These are phyloP conservation scores for Bothrops jararaca DNA, from an alignment of 2,113 vertebrate genomes.

Conservation along the genomic window DNA sequence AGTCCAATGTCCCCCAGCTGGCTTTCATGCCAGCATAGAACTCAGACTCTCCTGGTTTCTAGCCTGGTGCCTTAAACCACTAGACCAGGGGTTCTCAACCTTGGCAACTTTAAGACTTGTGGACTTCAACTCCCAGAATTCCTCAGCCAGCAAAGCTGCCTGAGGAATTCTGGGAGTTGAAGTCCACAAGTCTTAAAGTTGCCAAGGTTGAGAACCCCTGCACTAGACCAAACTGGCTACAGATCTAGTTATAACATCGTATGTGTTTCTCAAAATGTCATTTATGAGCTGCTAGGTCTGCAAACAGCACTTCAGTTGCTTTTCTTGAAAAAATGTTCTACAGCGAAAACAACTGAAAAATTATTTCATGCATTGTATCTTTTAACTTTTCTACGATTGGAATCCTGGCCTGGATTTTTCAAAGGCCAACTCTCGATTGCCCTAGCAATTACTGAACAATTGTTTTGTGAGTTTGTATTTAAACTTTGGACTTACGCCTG, in stretches of 20 bases:
- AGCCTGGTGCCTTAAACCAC: neutral
- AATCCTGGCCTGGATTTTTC: conserved; percentile 37
- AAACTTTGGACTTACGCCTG: conserved; percentile 18
- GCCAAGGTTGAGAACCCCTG: too few relatives aligned
- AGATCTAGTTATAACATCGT: neutral
- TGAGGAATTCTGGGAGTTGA: too few relatives aligned
- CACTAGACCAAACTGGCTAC: neutral
- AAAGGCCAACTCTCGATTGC: conserved; percentile 38
- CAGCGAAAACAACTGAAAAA: neutral
- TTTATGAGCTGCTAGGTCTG: neutral
- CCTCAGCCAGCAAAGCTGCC: too few relatives aligned
- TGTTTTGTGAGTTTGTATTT: conserved; percentile 13
- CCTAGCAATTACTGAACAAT: conserved; percentile 31
- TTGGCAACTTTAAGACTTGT: too few relatives aligned
- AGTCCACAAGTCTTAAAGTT: too few relatives aligned
- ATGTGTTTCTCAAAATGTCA: conserved; percentile 3
- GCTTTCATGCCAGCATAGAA: neutral
- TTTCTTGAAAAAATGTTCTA: conserved; percentile 19
- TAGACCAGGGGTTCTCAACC: too few relatives aligned
- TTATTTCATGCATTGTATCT: conserved; percentile 24
- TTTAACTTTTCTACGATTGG: conserved; percentile 21
- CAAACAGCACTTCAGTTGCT: neutral
- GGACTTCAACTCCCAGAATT: too few relatives aligned
- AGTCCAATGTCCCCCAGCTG: neutral
- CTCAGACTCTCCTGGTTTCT: neutral